These are phyloP conservation scores for Heliothis subflexa DNA, from an alignment of 1,140 invertebrate species.

Conservation along the genomic window DNA sequence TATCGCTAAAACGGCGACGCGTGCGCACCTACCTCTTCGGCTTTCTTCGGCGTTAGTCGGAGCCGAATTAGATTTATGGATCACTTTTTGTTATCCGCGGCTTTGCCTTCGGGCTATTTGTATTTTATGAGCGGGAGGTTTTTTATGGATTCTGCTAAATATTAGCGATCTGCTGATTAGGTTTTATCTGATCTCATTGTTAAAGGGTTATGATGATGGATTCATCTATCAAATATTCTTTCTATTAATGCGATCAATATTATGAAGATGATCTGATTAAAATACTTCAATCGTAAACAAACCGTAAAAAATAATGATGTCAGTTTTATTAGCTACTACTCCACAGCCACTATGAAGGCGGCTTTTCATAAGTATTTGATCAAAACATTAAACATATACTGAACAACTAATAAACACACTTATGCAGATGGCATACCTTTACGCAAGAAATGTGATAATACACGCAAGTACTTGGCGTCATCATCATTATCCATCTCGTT, in stretches of 20 bases:
- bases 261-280: no score
- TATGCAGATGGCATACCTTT: neutral
- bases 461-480: neutral
- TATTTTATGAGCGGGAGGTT: slow-evolving; percentile 15
- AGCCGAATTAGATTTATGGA: slow-evolving; percentile 34
- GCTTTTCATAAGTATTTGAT: no score
- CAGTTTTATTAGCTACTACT: no score
- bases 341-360: no score
- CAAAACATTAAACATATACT: neutral
- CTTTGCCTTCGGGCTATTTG: slow-evolving; percentile 17
- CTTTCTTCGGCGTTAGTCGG: slow-evolving; percentile 30
- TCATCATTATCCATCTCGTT: slow-evolving; percentile 22
- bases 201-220: no score
- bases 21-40: slow-evolving; percentile 34
- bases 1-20: slow-evolving; percentile 36
- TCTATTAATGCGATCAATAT: no score
- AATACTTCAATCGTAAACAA: no score
- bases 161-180: no score
- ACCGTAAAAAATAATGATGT: no score
- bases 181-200: no score
- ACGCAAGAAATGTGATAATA: slow-evolving; percentile 18
- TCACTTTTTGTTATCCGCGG: slow-evolving; percentile 31
- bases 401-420: neutral
- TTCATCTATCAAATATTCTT: no score
- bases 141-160: neutral